These are phyloP conservation scores for Trachemys scripta DNA, from an alignment of 2,113 vertebrate species.

Conservation along the genomic window DNA sequence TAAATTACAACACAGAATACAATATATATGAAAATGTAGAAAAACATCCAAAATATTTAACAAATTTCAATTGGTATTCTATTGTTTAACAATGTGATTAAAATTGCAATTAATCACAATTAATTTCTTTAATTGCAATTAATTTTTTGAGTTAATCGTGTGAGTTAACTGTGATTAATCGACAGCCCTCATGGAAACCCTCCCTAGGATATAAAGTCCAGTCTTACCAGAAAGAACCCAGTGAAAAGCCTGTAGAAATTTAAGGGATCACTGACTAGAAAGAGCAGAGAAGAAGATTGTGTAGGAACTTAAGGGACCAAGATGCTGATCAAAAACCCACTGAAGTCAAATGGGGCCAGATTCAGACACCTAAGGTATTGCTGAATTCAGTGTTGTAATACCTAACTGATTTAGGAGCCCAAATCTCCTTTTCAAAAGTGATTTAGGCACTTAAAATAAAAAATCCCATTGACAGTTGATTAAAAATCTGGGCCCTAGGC, in stretches of 20 bases:
- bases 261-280: background rate
- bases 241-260: background rate
- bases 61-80: too few relatives aligned
- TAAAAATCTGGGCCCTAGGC: background rate
- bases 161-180: too few relatives aligned
- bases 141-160: too few relatives aligned
- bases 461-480: background rate
- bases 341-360: background rate
- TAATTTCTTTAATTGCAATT: too few relatives aligned
- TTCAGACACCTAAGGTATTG: background rate
- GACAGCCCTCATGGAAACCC: too few relatives aligned
- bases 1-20: too few relatives aligned
- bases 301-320: background rate
- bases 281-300: background rate
- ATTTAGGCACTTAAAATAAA: background rate
- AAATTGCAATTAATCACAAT: too few relatives aligned
- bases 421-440: background rate
- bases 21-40: too few relatives aligned
- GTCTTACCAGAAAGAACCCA: background rate
- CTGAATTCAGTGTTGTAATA: background rate
- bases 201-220: background rate
- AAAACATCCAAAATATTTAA: too few relatives aligned
- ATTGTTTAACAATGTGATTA: too few relatives aligned
- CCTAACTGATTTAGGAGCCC: background rate
- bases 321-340: background rate